Percentiles rank a stretch among this genome's conserved stretches.
phyloP scores from a whole-genome alignment of 1,140 invertebrate genomes.

The Babylonia areolata region DNA sequence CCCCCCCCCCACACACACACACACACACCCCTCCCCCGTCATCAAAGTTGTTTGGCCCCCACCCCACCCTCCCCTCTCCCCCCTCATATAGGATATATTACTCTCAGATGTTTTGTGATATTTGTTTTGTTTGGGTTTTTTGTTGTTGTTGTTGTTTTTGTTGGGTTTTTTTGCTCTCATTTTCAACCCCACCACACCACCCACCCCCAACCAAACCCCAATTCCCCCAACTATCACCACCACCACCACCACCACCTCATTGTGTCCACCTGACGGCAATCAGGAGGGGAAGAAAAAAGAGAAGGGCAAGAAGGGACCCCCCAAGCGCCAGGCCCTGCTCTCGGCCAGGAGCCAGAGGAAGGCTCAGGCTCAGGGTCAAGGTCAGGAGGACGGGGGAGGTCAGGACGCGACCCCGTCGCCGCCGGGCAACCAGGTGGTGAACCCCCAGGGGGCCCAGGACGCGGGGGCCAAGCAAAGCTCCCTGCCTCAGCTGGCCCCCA shows the following conservation, averaged over 20 bases:
- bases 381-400: background rate
- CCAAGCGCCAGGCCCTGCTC: background rate
- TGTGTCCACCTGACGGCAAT: background rate
- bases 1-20: no score
- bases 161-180: no score
- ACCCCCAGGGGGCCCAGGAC: background rate
- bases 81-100: no score
- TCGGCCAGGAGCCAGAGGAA: slow-evolving; percentile 9
- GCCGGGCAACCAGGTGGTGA: background rate
- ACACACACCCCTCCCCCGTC: no score
- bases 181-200: no score
- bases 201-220: background rate
- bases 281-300: background rate
- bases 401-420: background rate
- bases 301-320: background rate
- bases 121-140: no score
- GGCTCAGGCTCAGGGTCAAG: background rate
- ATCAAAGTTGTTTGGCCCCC: no score
- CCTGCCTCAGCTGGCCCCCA: background rate
- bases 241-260: background rate
- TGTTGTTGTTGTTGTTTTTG: no score
- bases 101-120: no score
- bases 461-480: background rate
- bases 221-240: background rate
- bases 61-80: no score